These are phyloP conservation scores for Lycorma delicatula DNA, from an alignment of 1,140 invertebrate genomes.

Conservation along the genomic window DNA sequence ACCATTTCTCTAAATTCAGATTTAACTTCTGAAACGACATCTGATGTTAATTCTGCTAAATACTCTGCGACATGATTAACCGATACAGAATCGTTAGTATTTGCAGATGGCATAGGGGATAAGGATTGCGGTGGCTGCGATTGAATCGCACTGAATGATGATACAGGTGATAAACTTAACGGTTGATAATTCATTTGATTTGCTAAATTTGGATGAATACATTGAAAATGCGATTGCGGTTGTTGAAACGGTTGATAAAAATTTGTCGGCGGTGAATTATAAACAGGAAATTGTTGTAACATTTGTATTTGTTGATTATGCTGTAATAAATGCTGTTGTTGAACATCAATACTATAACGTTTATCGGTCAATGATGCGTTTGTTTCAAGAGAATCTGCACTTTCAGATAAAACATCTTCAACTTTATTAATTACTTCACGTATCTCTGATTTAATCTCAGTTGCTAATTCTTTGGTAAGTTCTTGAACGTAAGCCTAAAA, in stretches of 20 bases:
- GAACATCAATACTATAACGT: not conserved
- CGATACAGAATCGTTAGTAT: constrained; percentile 51
- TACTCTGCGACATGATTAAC: constrained; percentile 63
- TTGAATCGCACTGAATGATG: not conserved
- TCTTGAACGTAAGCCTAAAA: constrained; percentile 63
- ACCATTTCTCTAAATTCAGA: constrained; percentile 50
- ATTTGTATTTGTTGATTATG: not conserved
- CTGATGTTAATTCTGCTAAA: constrained; percentile 62
- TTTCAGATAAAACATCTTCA: constrained; percentile 62
- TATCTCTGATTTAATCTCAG: constrained; percentile 72
- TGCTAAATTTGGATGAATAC: no score
- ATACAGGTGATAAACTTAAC: no score
- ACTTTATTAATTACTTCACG: constrained; percentile 68
- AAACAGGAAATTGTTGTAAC: not conserved
- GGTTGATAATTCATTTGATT: no score
- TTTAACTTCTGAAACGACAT: constrained; percentile 69
- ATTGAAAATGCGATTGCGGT: no score
- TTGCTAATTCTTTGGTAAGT: constrained; percentile 64
- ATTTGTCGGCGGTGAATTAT: not conserved
- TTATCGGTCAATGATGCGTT: not conserved
- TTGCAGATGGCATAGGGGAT: not conserved
- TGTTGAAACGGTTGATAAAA: no score
- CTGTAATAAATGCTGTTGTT: not conserved
- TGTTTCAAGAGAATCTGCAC: constrained; percentile 26
- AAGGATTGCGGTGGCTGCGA: not conserved